These are phyloP conservation scores for Danaus melanippus DNA, from an alignment of 1,140 invertebrate genomes.

Conservation along the genomic window DNA sequence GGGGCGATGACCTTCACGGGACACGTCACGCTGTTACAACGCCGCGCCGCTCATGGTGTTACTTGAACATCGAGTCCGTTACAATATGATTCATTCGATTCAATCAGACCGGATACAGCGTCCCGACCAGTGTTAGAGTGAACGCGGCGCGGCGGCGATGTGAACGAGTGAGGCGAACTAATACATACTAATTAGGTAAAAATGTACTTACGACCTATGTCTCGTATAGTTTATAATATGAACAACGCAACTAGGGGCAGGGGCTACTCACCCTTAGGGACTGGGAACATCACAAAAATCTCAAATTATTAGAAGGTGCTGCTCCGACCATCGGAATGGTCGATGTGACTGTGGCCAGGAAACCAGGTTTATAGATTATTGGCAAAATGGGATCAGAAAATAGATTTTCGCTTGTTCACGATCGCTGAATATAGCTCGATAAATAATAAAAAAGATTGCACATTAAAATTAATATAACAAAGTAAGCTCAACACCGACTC, in stretches of 20 bases:
- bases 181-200: slow-evolving; percentile 56
- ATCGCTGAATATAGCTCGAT: slow-evolving; percentile 22
- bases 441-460: slow-evolving; percentile 33
- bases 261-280: slow-evolving; percentile 40
- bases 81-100: not conserved
- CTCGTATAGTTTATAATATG: slow-evolving; percentile 51
- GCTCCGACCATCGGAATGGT: too few relatives aligned
- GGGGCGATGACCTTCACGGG: not conserved
- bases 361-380: slow-evolving; percentile 24
- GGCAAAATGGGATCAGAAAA: slow-evolving; percentile 31
- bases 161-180: slow-evolving; percentile 50
- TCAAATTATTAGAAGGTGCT: slow-evolving; percentile 21
- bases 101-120: not conserved
- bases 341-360: too few relatives aligned
- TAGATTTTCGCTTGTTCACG: slow-evolving; percentile 27
- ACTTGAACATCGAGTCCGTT: not conserved
- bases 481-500: slow-evolving; percentile 37
- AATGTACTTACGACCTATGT: slow-evolving; percentile 50
- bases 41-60: not conserved
- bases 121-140: not conserved
- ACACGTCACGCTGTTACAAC: not conserved
- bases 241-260: slow-evolving; percentile 58
- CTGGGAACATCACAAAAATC: slow-evolving; percentile 55
- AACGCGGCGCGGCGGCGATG: not conserved
- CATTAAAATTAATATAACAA: slow-evolving; percentile 39